phyloP scores from a whole-genome alignment of 2,888 invertebrate genomes.

The Cyclophora punctaria region DNA sequence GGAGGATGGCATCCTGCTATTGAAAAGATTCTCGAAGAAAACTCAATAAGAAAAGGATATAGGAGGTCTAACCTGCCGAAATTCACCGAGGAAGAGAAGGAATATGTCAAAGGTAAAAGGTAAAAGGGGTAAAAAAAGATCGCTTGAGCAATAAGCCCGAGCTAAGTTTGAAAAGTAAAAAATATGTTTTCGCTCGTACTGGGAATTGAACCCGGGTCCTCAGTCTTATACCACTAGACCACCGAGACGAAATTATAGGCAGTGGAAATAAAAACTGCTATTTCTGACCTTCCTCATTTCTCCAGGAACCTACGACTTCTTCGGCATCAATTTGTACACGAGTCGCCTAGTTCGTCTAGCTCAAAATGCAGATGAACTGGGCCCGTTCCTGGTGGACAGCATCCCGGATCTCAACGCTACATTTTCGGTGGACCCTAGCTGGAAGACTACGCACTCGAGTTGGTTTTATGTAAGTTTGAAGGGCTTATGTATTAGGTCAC shows the following conservation, averaged over 20 bases:
- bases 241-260: too few relatives aligned
- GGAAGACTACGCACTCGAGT: slow-evolving; percentile 11
- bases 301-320: slow-evolving; percentile 73
- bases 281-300: neutral
- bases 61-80: slow-evolving; percentile 53
- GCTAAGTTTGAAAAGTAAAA: too few relatives aligned
- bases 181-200: too few relatives aligned
- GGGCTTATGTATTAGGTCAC: too few relatives aligned
- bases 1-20: slow-evolving; percentile 69
- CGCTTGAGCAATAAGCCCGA: too few relatives aligned
- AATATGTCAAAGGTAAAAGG: slow-evolving; percentile 32
- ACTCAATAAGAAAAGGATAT: slow-evolving; percentile 53
- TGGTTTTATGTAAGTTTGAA: slow-evolving; percentile 25
- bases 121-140: too few relatives aligned
- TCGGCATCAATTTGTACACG: slow-evolving; percentile 79
- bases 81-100: slow-evolving; percentile 61
- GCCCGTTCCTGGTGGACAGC: slow-evolving; percentile 26
- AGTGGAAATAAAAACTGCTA: too few relatives aligned
- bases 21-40: slow-evolving; percentile 45
- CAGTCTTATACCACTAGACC: too few relatives aligned
- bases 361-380: slow-evolving; percentile 12
- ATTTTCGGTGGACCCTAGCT: slow-evolving; percentile 14
- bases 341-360: slow-evolving; percentile 35
- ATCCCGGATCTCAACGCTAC: slow-evolving; percentile 22
- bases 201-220: too few relatives aligned